phyloP scores from a whole-genome alignment of 1,140 invertebrate genomes.

The Cyphomyrmex costatus region DNA sequence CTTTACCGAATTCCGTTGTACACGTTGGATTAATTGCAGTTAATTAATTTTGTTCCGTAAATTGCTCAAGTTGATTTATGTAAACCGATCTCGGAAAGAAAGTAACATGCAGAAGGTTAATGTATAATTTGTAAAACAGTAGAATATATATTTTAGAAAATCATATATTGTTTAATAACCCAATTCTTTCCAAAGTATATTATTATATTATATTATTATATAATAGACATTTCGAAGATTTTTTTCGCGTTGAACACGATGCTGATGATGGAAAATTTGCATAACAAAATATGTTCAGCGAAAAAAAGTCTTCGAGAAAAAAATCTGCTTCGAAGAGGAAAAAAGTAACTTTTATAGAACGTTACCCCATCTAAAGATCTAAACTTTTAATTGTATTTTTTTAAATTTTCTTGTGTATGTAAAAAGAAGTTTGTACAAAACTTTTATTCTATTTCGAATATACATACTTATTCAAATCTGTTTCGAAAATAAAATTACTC shows the following conservation, averaged over 20 bases:
- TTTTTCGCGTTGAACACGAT: too few species aligned
- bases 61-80: constrained; percentile 6
- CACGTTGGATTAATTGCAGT: constrained; percentile 56
- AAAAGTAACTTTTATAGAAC: too few species aligned
- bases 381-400: not conserved
- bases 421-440: not conserved
- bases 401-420: not conserved
- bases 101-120: not conserved
- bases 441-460: not conserved
- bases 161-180: not conserved
- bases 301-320: too few species aligned
- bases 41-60: constrained; percentile 43
- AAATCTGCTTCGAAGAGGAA: too few species aligned
- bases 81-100: not conserved
- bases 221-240: too few species aligned
- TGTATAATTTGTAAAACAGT: not conserved
- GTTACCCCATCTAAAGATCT: not conserved
- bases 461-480: not conserved
- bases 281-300: too few species aligned
- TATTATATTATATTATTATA: too few species aligned
- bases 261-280: too few species aligned
- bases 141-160: not conserved
- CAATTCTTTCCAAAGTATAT: too few species aligned
- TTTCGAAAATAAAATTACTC: not conserved
- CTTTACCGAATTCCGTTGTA: constrained; percentile 51